Base-by-base conservation (phyloP, 2,797 vertebrate species). In the Epinephelus coioides region DNA sequence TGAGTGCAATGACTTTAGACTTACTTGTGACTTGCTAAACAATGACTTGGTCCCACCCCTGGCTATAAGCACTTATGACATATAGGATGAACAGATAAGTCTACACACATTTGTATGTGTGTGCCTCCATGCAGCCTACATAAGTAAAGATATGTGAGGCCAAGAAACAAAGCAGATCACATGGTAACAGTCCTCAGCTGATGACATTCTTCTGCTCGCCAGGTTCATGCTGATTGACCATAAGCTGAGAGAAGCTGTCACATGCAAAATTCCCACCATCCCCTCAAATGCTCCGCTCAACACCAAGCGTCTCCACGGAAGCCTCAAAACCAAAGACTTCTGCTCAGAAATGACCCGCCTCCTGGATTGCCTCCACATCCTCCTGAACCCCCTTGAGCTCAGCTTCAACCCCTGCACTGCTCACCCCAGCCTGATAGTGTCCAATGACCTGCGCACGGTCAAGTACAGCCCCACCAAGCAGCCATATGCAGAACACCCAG, bases 321-420 rank as follows among this genome's bases (percentile, higher is more conserved):
- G 62, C 62, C 86, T 95, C 43, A 90, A 89, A 53, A 94, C 88
- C 49, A 82, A 93, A 2, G 89, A 92, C 81, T 95, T 96, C 82
- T 75, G 81, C 23, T 63, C 57, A 0, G 94, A 95, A 78, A 93
- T 95, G 86, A 89, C 23, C 10, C 77, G 50, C n/a, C 80, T 92
- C 8, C 67, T 95, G 38, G 91, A 94, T 14, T 89, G 74, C 40
- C 86, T 96, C 19, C 85, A 93, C 0, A 25, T 89, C 72, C 69
- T 95, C n/a, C 88, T 95, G 34, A 93, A 93, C 70, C 94, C 94
- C 2, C 55, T 93, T 76, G 91, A 95, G 21, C 90, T 96, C 57
- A 92, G 86, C 65, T 95, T 95, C 66, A 94, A 94, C 74, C 10
- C 80, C 40, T 69, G 43, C 83, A 95, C 93, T 0, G 88, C 87